phyloP scores from a whole-genome alignment of 2,888 invertebrate species.

The Phengaris alcon region DNA sequence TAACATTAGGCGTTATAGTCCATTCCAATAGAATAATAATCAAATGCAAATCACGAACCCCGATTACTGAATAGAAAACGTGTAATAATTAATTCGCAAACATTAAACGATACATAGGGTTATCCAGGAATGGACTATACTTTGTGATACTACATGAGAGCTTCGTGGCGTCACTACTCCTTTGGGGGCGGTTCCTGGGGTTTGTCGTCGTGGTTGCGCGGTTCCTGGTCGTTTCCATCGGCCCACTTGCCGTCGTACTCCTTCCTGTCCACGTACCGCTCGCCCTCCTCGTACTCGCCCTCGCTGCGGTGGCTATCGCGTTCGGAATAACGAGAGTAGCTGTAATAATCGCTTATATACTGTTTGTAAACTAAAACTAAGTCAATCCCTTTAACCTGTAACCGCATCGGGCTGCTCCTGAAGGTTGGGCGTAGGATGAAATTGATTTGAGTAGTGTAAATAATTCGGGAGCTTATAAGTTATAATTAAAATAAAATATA shows the following conservation, averaged over 20 bases:
- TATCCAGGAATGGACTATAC: neutral
- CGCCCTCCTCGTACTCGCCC: conserved; percentile 72
- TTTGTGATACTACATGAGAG: conserved; percentile 18
- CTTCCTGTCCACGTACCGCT: conserved; percentile 80
- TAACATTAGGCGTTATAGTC: neutral
- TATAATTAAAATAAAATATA: neutral
- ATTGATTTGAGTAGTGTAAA: neutral
- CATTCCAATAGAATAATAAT: neutral
- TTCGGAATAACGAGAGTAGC: conserved; percentile 71
- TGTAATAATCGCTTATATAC: conserved; percentile 41
- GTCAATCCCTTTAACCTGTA: neutral
- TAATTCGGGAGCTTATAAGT: neutral
- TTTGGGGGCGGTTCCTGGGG: conserved; percentile 62
- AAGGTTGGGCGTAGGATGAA: neutral
- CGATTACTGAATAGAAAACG: neutral
- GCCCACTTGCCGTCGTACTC: conserved; percentile 84
- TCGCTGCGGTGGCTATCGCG: conserved; percentile 74
- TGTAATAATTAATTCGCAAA: neutral
- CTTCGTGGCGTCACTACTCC: conserved; percentile 47
- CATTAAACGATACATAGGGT: neutral
- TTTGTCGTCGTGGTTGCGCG: conserved; percentile 61
- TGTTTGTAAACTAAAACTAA: conserved; percentile 29
- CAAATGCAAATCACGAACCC: neutral
- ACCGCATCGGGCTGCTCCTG: neutral
- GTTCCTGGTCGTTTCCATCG: conserved; percentile 76